Evolutionary conservation across 2,113 vertebrate genomes (phyloP).

Genomic region (Lanius ludovicianus): DNA sequence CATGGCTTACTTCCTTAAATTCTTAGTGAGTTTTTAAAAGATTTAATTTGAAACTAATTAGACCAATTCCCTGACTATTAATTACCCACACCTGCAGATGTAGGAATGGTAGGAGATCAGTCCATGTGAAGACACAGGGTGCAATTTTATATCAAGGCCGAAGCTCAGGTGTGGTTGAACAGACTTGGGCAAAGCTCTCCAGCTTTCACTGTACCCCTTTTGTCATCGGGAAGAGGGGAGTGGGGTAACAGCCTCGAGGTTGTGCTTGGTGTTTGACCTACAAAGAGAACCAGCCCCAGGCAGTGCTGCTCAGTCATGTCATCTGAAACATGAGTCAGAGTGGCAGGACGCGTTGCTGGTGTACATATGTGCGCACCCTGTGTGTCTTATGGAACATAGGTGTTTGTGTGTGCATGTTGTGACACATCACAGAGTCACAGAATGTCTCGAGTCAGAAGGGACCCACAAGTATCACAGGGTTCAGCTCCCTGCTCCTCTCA

Average conservation of each 20-base stretch:
- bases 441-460: not conserved
- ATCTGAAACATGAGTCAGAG: too few species aligned
- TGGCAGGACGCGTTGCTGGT: not conserved
- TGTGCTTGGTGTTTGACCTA: not conserved
- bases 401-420: not conserved
- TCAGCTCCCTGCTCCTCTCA: not conserved
- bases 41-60: constrained; percentile 29
- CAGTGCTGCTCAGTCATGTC: not conserved
- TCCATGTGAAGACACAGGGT: not conserved
- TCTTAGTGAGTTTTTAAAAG: not conserved
- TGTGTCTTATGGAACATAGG: rapidly evolving
- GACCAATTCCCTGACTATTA: not conserved
- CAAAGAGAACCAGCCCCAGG: not conserved
- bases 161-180: not conserved
- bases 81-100: not conserved
- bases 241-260: not conserved
- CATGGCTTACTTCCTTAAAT: not conserved
- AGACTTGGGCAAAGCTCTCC: not conserved
- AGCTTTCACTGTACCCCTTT: not conserved
- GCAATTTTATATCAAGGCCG: not conserved
- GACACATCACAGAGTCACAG: not conserved
- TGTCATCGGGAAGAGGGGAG: not conserved
- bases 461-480: not conserved
- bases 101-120: not conserved
- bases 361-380: rapidly evolving